Conservation (phyloP, 2,797 vertebrate genomes). For the Luscinia megarhynchos region DNA sequence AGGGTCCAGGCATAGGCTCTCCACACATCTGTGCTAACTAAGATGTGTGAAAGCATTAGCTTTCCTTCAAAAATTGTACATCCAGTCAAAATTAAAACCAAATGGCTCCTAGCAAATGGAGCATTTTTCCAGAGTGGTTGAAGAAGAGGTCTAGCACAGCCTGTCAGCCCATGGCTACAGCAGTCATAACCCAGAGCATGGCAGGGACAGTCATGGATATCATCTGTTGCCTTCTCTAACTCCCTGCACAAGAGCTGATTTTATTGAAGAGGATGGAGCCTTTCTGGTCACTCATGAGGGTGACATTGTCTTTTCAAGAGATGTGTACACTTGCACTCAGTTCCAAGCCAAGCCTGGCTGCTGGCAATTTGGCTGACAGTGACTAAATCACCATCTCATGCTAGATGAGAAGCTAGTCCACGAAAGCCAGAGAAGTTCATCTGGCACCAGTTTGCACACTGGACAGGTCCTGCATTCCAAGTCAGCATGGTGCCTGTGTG, state of each 20-base stretch:
- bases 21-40: neutral
- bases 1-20: neutral
- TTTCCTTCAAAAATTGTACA: neutral
- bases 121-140: accelerated
- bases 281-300: neutral
- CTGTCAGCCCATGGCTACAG: neutral
- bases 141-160: neutral
- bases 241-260: accelerated
- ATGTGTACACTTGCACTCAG: accelerated
- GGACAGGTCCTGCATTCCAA: neutral
- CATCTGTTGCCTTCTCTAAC: neutral
- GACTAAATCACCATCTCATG: neutral
- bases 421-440: neutral
- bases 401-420: neutral
- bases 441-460: neutral
- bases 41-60: neutral
- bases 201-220: neutral
- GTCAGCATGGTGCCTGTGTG: accelerated
- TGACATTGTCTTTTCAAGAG: neutral
- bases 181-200: neutral
- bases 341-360: neutral
- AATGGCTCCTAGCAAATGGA: neutral
- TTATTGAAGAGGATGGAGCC: neutral
- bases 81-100: conserved; percentile 25
- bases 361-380: neutral